Evolutionary conservation across 2,113 vertebrate species (phyloP), one percentile per base, ranked within the genome.

Genomic region (Lophura nycthemera): DNA sequence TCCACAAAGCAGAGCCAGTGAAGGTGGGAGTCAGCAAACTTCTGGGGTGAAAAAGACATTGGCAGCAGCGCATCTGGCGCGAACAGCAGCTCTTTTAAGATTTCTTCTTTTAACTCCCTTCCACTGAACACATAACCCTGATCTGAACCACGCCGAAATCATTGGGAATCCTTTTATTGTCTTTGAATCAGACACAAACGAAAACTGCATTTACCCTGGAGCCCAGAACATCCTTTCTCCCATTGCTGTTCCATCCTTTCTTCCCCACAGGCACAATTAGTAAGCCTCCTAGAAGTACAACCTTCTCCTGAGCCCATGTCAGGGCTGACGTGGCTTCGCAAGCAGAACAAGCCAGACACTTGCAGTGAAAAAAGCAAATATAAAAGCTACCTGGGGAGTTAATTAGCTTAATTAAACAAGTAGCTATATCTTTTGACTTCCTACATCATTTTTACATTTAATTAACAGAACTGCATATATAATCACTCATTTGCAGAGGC

Each of bases 401-500:
- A 95, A 96, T 96, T 96, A 95, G 45, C 82, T 94, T 96, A 96
- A 96, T 95, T 96, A 96, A 93, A 93, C 94, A 93, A 92, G 95
- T 79, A 96, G 92, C 90, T 93, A 24, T 90, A 92, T 45, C 92
- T 95, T 95, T 84, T 89, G 20, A 94, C 94, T 95, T 95, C 96
- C 96, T 96, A 92, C 95, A 87, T 86, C 73, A 87, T 87, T 96
- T 93, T 90, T 43, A 92, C 86, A 93, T 95, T 96, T 96, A 96
- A 96, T 95, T 96, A 96, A 96, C 83, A 84, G 81, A 96, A 59
- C 77, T 96, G 95, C 94, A 93, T 87, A 42, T 70, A 82, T 90
- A 93, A 96, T 82, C 91, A 94, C 74, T 70, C 77, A 73, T 82
- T 90, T 82, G 71, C 57, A 59, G 70, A 92, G 84, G 86, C 86